Evolutionary conservation across 23 tunicate genomes (phyloP), one percentile per base, ranked within the genome.

Genomic region (Corella eumyota): DNA sequence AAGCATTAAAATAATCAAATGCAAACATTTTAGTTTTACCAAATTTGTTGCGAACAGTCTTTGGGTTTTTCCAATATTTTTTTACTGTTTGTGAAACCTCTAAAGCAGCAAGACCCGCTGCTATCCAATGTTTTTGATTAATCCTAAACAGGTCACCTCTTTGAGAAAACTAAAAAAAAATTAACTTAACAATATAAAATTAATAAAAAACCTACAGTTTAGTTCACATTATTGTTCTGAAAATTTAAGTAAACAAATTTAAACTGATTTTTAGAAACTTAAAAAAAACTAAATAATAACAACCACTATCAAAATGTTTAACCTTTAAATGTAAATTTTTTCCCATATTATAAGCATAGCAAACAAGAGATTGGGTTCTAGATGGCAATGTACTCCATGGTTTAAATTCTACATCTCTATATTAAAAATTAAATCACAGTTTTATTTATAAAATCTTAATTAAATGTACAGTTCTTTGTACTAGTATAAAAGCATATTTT

Each of bases 71-170:
- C 74, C 78, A 82, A 31, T 24, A 49, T 25, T 60, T 65, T 1
- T 58, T 28, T 2, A 74, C 36, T 0, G 73, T 45, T 60, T 82
- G 80, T 29, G 74, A 54, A 3, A 82, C 54, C 61, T 82, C 80
- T 15, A 82, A 44, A 22, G 80, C 47, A 32, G 92, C 81, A 13
- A 82, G 66, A 44, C 92, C 92, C 30, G 72, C 47, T 38, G 67
- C 81, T 32, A 25, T 5, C 74, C 30, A 9, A 31, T 33, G 61
- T 68, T 68, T 2, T 47, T 64, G 6, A 54, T 32, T 2, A n/a
- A n/a, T n/a, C n/a, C n/a, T n/a, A n/a, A n/a, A n/a, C n/a, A n/a
- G n/a, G n/a, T n/a, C n/a, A n/a, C n/a, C n/a, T n/a, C n/a, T 9
- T 40, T 40, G 48, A 40, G 15, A 40, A 40, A 40, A 15, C 48